Base-by-base conservation (phyloP, 2,797 vertebrate genomes). In the Mastacembelus armatus region DNA sequence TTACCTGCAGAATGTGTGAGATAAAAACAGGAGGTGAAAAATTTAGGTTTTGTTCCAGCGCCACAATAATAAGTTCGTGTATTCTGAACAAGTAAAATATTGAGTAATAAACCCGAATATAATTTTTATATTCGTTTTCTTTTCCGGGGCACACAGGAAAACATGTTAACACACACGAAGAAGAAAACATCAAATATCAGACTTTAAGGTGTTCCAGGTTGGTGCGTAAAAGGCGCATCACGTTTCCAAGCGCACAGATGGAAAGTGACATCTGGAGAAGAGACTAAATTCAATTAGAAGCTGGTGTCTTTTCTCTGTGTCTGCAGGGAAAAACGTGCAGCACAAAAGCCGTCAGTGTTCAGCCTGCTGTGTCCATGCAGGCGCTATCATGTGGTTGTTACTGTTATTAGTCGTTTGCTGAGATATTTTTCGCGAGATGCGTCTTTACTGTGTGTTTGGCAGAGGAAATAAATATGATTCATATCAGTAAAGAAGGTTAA, bases 181-280 rank as follows among this genome's bases (percentile, higher is more conserved):
- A 3, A 1, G 12, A 1, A 3, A 7, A 9, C 2, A 7, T 11
- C 30, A 26, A 9, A 4, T 26, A 11, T 43, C n/a, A 44, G 27
- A 64, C 19, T 48, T 62, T 43, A 65, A 73, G 62, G 58, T 77
- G 78, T 69, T 78, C 57, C 61, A 45, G 72, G 55, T 39, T 35
- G 44, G 40, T 81, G 88, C 74, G 77, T 87, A 77, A 85, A 85
- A 85, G 80, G 68, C 79, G 68, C 84, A 58, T 84, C 80, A 60
- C 85, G 83, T 94, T 94, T 90, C 92, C 94, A 93, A 90, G 90
- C 87, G 90, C 94, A 92, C 95, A 96, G 96, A 97, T 96, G 95
- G 95, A 95, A 93, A 93, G 94, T 95, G 96, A 96, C 96, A 97
- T 97, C 95, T 96, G 96, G 94, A 89, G 91, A 93, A 92, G 90